These are phyloP conservation scores for Ceryle rudis DNA, from an alignment of 2,797 vertebrate genomes.

Conservation along the genomic window DNA sequence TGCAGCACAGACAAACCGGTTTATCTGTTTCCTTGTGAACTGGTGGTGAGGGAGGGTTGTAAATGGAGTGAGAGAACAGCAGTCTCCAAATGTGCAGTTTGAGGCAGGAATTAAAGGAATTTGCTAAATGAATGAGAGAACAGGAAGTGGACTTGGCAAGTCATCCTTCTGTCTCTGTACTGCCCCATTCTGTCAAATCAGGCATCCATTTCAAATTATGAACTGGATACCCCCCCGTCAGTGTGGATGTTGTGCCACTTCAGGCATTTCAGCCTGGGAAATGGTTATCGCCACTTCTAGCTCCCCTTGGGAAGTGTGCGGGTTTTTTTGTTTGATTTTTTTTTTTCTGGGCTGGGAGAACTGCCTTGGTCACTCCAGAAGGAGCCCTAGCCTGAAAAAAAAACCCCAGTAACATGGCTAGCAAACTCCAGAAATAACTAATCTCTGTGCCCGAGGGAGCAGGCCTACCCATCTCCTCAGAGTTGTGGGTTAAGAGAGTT, in stretches of 20 bases:
- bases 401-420: not conserved
- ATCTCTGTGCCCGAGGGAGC: not conserved
- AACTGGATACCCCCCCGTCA: not conserved
- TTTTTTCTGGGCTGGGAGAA: not conserved
- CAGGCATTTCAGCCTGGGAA: not conserved
- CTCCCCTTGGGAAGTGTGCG: not conserved
- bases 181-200: conserved; percentile 33
- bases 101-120: conserved; percentile 75
- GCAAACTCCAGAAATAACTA: not conserved
- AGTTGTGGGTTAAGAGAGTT: not conserved
- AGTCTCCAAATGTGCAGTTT: conserved; percentile 11
- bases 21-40: conserved; percentile 9
- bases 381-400: not conserved
- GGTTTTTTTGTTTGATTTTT: not conserved
- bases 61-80: not conserved
- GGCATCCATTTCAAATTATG: conserved; percentile 44
- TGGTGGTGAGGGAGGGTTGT: not conserved
- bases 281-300: not conserved
- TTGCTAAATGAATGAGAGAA: conserved; percentile 71
- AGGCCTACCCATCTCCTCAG: not conserved
- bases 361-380: not conserved
- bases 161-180: conserved; percentile 13
- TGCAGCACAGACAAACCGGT: conserved; percentile 20
- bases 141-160: conserved; percentile 75
- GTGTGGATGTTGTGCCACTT: not conserved